Percentiles rank a stretch among this genome's conserved stretches.
phyloP scores from a whole-genome alignment of 2,888 invertebrate species.

The Drosophila rubida region DNA sequence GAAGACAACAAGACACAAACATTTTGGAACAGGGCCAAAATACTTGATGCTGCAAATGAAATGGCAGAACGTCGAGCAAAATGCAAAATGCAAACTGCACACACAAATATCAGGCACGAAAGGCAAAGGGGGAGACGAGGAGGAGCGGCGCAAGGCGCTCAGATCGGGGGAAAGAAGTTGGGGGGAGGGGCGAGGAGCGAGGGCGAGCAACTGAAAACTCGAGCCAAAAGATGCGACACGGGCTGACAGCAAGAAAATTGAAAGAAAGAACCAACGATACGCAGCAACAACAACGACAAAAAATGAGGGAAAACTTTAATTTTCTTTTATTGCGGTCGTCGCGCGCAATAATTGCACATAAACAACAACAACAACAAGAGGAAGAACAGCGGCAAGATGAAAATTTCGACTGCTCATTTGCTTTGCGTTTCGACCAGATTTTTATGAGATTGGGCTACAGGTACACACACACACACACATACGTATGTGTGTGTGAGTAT shows the following conservation, averaged over 20 bases:
- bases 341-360: slow-evolving; percentile 77
- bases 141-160: background rate
- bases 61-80: slow-evolving; percentile 70
- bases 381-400: background rate
- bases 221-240: slow-evolving; percentile 55
- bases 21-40: slow-evolving; percentile 75
- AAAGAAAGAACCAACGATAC: slow-evolving; percentile 33
- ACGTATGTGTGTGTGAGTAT: slow-evolving; percentile 18
- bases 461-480: slow-evolving; percentile 6
- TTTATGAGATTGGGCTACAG: slow-evolving; percentile 44
- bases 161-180: background rate
- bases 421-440: slow-evolving; percentile 19
- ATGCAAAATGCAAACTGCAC: slow-evolving; percentile 57
- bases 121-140: background rate
- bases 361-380: slow-evolving; percentile 60
- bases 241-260: slow-evolving; percentile 52
- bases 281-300: slow-evolving; percentile 14
- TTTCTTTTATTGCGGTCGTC: slow-evolving; percentile 80
- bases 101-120: slow-evolving; percentile 57
- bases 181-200: too few species aligned
- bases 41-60: slow-evolving; percentile 81
- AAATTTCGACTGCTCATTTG: slow-evolving; percentile 20
- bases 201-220: slow-evolving; percentile 27
- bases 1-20: slow-evolving; percentile 62
- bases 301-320: slow-evolving; percentile 63